Evolutionary conservation across 1,140 invertebrate genomes (phyloP), one percentile per base, ranked within the genome.

Genomic region (Papilio aristodemus): DNA sequence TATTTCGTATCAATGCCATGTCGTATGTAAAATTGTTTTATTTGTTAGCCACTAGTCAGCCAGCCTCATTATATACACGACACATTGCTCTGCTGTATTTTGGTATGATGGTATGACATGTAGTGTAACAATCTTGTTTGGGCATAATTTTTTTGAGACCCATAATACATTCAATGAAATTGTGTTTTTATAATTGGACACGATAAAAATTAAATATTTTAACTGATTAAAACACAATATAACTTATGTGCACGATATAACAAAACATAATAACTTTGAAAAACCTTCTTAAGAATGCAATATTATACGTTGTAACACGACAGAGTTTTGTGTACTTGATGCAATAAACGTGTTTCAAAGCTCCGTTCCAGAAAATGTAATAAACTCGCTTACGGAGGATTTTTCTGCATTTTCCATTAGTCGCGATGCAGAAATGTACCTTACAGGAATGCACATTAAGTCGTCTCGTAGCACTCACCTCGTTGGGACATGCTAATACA

Each of bases 241-340:
- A 3, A 10, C 46, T 22, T 11, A 14, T 54, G 19, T 25, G 43
- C 8, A 19, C 6, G 6, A 32, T 32, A 32, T 13, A 50, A 50
- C 17, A 25, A 25, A 50, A 50, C 46, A 50, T 22, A 50, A 50
- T 46, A 19, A 46, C 32, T 8, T 62, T 22, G 11, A 19, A 36
- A 60, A 60, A 38, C 9, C 14, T 10, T 22, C 37, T 36, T 37
- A 62, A 62, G 59, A 19, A 62, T 38, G 37, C 59, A 62, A 62
- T 39, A 39, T 62, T 39, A 62, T 62, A 17, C 36, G n/a, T 62
- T 62, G 14, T 38, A 37, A 39, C 32, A 19, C 37, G 59, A 62
- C 59, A 39, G 58, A 37, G 46, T 54, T 62, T 38, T 62, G 59
- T 62, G 59, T 39, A 17, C 59, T 62, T 39, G 59, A 62, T 37